Percentiles rank a stretch among this genome's conserved stretches.
Evolutionary conservation across 2,888 invertebrate genomes (phyloP).

Genomic region (Phlogophora meticulosa): DNA sequence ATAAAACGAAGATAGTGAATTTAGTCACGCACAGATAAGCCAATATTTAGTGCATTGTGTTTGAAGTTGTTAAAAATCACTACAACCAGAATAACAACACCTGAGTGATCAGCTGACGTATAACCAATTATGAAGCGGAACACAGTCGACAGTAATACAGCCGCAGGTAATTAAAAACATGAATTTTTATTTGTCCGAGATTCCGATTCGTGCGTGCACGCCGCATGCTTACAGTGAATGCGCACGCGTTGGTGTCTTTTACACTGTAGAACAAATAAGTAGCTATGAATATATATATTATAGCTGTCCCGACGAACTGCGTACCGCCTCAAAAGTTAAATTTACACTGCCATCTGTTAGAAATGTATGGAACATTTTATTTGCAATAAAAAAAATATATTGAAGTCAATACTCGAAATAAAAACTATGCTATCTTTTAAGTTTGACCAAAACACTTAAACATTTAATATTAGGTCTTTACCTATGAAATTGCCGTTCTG

Average conservation of each 20-base stretch:
- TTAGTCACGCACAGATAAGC: too few relatives aligned
- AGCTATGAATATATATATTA: slow-evolving; percentile 9
- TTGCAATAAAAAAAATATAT: too few relatives aligned
- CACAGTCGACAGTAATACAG: slow-evolving; percentile 30
- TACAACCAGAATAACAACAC: not conserved
- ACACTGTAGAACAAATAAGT: slow-evolving; percentile 15
- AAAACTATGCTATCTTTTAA: too few relatives aligned
- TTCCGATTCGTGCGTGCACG: slow-evolving; percentile 43
- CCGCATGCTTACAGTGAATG: slow-evolving; percentile 13
- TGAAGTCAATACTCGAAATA: too few relatives aligned
- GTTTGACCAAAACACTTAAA: too few relatives aligned
- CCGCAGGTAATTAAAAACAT: slow-evolving; percentile 32
- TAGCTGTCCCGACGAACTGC: too few relatives aligned
- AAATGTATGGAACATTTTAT: too few relatives aligned
- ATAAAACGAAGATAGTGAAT: not conserved
- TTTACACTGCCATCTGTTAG: not conserved
- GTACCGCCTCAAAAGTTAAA: not conserved
- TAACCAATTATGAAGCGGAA: slow-evolving; percentile 46
- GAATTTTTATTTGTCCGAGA: slow-evolving; percentile 54
- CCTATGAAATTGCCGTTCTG: too few relatives aligned
- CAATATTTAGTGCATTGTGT: too few relatives aligned
- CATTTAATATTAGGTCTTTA: too few relatives aligned
- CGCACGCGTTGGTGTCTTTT: slow-evolving; percentile 39
- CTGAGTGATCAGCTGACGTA: slow-evolving; percentile 11
- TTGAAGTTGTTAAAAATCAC: not conserved